Base-by-base conservation (phyloP, 2,113 vertebrate genomes). In the Gasterosteus nipponicus region DNA sequence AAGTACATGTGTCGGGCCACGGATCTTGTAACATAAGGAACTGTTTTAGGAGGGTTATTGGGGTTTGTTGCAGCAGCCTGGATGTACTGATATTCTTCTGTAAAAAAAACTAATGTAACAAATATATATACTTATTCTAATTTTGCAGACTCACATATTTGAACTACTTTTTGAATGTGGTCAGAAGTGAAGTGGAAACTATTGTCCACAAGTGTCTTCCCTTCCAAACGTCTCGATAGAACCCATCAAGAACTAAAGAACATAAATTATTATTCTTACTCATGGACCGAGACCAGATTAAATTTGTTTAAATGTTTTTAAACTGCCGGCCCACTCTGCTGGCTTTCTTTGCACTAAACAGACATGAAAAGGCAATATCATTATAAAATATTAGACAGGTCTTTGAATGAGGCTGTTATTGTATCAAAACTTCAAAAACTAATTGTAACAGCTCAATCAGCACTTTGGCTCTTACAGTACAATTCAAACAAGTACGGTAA, bases 261-360 rank as follows among this genome's bases (percentile, higher is more conserved):
- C 22, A n/a, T 60, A 26, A 41, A 6, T 22, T n/a, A 26, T 70
- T 18, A 19, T 38, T 47, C 16, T 63, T 22, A 49, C 47, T 51
- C 8, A 14, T 33, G 15, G 56, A 70, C 9, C 33, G 7, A 59
- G 60, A 44, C 71, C 69, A 15, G 4, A 66, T 46, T 75, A 42
- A 58, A 18, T 49, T 42, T 64, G 35, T 26, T 1, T 29, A 29
- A 38, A 38, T 15, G 31, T 58, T 22, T 7, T 58, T 31, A 29
- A n/a, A 44, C 38, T 49, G 3, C 15, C 22, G 18, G 0, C 14
- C 16, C 10, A 44, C 5, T 44, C n/a, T 15, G 15, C 51, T 69
- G n/a, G 8, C 68, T 81, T 73, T 68, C 14, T 61, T 39, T 51
- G 29, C 18, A 2, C 51, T 41, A 41, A 64, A 29, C 33, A 42